Conservation (phyloP, 2,113 vertebrate species). For the Amazona guildingii region DNA sequence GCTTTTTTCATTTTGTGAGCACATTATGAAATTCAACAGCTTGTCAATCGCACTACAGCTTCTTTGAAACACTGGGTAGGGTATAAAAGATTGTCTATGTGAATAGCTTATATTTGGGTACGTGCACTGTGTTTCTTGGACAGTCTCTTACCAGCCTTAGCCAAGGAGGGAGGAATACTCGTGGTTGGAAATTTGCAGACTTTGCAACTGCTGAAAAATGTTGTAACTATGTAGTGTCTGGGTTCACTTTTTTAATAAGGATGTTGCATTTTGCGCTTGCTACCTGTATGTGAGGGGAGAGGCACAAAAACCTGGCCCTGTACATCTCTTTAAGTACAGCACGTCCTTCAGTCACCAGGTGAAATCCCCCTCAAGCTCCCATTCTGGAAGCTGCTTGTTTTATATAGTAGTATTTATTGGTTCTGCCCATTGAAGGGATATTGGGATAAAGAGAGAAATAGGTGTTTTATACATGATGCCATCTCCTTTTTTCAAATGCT, state of each 20-base stretch:
- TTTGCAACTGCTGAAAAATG: not conserved
- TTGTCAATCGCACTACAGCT: conserved; percentile 45
- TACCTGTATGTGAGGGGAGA: not conserved
- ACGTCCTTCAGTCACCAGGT: not conserved
- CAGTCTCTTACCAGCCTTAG: not conserved
- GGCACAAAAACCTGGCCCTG: not conserved
- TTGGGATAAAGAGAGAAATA: not conserved
- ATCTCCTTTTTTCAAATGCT: not conserved
- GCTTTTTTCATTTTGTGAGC: conserved; percentile 12
- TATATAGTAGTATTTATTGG: not conserved
- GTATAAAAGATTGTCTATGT: conserved; percentile 15
- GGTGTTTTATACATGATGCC: not conserved
- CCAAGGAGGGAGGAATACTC: not conserved
- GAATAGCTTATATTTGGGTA: conserved; percentile 14
- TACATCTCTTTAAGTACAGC: not conserved
- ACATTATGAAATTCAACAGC: conserved; percentile 33
- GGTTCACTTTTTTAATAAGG: not conserved
- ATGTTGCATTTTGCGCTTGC: not conserved
- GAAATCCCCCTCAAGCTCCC: not conserved
- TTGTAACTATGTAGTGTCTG: not conserved
- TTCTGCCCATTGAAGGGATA: not conserved
- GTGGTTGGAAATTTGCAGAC: conserved; percentile 2
- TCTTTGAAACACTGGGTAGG: not conserved
- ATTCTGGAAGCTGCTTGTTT: not conserved
- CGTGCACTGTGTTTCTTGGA: conserved; percentile 44